Evolutionary conservation across 2,888 invertebrate species (phyloP).

Genomic region (Lepeophtheirus nordmannii): DNA sequence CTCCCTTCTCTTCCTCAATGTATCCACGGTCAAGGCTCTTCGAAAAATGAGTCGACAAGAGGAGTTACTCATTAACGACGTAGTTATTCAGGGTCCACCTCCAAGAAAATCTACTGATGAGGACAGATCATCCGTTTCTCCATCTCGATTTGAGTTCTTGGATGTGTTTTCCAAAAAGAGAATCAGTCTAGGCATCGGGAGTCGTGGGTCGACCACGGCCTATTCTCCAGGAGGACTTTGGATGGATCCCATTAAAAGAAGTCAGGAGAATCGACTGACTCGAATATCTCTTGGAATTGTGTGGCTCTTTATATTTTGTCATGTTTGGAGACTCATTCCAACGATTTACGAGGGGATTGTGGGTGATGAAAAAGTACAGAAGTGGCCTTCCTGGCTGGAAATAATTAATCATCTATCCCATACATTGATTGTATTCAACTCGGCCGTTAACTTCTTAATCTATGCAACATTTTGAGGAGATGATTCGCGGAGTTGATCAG

Average conservation of each 20-base stretch:
- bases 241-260: background rate
- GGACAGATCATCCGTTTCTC: background rate
- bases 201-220: background rate
- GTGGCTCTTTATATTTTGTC: conserved; percentile 18
- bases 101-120: background rate
- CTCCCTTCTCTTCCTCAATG: conserved; percentile 12
- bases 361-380: background rate
- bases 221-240: background rate
- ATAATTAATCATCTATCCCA: conserved; percentile 15
- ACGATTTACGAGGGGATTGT: conserved; percentile 9
- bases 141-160: background rate
- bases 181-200: background rate
- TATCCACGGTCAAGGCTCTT: conserved; percentile 1
- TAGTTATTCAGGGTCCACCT: background rate
- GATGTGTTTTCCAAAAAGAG: background rate
- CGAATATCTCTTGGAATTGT: conserved; percentile 11
- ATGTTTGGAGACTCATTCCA: conserved; percentile 16
- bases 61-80: background rate
- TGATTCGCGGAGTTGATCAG: background rate
- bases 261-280: conserved; percentile 9
- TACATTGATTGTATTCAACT: conserved; percentile 13
- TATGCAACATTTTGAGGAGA: conserved; percentile 8
- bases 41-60: conserved; percentile 9
- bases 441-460: conserved; percentile 9
- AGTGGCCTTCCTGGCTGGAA: conserved; percentile 7